Conservation (phyloP, 2,888 invertebrate species). For the Furcula furcula region DNA sequence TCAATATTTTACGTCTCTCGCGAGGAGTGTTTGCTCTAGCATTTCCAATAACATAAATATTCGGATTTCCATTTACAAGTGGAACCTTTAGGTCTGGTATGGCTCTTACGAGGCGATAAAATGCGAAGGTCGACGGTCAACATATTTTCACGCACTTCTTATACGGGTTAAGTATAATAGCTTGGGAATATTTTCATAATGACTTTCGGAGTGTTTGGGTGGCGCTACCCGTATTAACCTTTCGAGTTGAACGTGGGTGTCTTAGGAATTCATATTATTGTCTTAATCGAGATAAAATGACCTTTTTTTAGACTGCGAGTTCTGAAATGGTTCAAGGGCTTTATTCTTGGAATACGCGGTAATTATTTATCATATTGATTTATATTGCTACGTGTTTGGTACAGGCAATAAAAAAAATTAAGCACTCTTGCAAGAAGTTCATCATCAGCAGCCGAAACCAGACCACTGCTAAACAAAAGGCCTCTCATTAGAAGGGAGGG, state of each 20-base stretch:
- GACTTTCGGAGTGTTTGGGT: slow-evolving; percentile 9
- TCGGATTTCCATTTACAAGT: slow-evolving; percentile 20
- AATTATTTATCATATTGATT: too few species aligned
- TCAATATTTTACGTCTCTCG: slow-evolving; percentile 9
- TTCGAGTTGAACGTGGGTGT: background rate
- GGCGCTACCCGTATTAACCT: background rate
- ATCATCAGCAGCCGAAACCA: too few species aligned
- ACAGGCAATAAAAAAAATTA: too few species aligned
- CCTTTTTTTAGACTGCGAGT: background rate
- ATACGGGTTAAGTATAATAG: slow-evolving; percentile 14
- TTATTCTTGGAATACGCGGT: too few species aligned
- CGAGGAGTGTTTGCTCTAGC: slow-evolving; percentile 21
- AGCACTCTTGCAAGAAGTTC: too few species aligned
- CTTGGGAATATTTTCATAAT: slow-evolving; percentile 15
- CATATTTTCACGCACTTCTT: slow-evolving; percentile 33
- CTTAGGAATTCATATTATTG: too few species aligned
- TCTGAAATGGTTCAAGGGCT: too few species aligned
- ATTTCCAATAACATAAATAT: slow-evolving; percentile 22
- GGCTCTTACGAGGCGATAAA: slow-evolving; percentile 33
- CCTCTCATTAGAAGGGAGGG: too few species aligned
- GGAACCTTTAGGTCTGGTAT: slow-evolving; percentile 26
- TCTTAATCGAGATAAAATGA: background rate
- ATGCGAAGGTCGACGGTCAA: slow-evolving; percentile 27
- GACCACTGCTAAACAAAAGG: too few species aligned
- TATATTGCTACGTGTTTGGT: too few species aligned